Conservation (phyloP, 2,113 vertebrate genomes). For the Ageneiosus marmoratus region DNA sequence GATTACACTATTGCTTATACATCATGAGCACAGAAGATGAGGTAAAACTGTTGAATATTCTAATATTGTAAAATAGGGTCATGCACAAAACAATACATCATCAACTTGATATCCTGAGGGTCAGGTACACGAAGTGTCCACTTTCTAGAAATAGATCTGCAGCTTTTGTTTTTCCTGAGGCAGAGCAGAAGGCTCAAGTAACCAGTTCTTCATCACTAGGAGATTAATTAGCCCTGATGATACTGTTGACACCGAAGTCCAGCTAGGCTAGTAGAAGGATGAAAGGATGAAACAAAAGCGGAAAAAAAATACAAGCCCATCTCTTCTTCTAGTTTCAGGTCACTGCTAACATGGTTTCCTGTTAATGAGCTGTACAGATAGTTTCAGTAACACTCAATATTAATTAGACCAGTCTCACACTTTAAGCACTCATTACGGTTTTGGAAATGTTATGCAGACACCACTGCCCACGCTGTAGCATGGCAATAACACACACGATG, state of each 20-base stretch:
- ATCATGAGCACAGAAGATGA: background rate
- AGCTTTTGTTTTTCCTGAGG: slow-evolving; percentile 44
- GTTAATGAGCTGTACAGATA: background rate
- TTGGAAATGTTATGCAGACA: background rate
- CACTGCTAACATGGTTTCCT: background rate
- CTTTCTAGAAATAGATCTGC: slow-evolving; percentile 53
- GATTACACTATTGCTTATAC: background rate
- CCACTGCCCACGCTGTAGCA: background rate
- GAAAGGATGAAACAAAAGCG: slow-evolving; percentile 2
- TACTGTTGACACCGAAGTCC: slow-evolving; percentile 26
- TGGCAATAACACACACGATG: background rate
- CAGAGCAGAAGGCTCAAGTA: slow-evolving; percentile 43
- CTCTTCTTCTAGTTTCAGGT: background rate
- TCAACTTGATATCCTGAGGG: slow-evolving; percentile 23
- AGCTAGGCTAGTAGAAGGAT: slow-evolving; percentile 7
- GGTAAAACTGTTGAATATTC: background rate
- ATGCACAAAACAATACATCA: slow-evolving; percentile 30
- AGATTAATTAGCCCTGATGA: slow-evolving; percentile 51
- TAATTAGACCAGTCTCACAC: background rate
- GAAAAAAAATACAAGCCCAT: background rate
- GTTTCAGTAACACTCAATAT: background rate
- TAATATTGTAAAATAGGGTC: slow-evolving; percentile 17
- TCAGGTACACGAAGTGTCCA: slow-evolving; percentile 44
- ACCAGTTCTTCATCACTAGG: slow-evolving; percentile 34
- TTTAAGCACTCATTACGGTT: background rate